These are phyloP conservation scores for Nixonia krombeini DNA, from an alignment of 1,140 invertebrate species.

Conservation along the genomic window DNA sequence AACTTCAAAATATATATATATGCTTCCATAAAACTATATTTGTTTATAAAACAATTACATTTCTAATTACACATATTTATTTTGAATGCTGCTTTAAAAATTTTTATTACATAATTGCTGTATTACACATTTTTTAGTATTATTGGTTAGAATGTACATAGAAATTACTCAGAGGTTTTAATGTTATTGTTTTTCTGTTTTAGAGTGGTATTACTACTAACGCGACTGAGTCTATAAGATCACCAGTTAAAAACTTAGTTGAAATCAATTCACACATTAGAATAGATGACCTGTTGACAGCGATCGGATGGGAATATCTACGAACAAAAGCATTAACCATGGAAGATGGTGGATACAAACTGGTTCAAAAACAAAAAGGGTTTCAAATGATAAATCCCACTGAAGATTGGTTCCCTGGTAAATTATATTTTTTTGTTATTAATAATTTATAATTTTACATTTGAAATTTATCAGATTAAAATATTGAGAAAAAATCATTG, in stretches of 20 bases:
- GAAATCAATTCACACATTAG: conserved; percentile 80
- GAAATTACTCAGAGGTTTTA: neutral
- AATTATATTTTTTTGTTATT: conserved; percentile 17
- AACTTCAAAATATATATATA: no score
- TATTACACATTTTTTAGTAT: no score
- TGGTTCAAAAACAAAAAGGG: conserved; percentile 80
- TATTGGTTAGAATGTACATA: no score
- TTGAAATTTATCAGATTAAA: no score
- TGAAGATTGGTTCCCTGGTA: conserved; percentile 89
- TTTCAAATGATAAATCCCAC: conserved; percentile 90
- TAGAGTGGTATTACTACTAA: conserved; percentile 79
- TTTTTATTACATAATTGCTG: no score
- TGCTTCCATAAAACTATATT: no score
- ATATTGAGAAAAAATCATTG: no score
- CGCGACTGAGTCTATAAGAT: conserved; percentile 85
- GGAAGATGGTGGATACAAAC: conserved; percentile 78
- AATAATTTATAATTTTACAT: conserved; percentile 3
- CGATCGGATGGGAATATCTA: conserved; percentile 87
- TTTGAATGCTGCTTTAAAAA: no score
- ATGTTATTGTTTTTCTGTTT: conserved; percentile 40
- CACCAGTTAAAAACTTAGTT: conserved; percentile 84
- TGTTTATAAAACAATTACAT: no score
- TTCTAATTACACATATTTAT: no score
- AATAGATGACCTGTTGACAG: conserved; percentile 78
- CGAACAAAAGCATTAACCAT: conserved; percentile 77